phyloP scores from a whole-genome alignment of 2,888 invertebrate species.

The Megastigmus dorsalis region DNA sequence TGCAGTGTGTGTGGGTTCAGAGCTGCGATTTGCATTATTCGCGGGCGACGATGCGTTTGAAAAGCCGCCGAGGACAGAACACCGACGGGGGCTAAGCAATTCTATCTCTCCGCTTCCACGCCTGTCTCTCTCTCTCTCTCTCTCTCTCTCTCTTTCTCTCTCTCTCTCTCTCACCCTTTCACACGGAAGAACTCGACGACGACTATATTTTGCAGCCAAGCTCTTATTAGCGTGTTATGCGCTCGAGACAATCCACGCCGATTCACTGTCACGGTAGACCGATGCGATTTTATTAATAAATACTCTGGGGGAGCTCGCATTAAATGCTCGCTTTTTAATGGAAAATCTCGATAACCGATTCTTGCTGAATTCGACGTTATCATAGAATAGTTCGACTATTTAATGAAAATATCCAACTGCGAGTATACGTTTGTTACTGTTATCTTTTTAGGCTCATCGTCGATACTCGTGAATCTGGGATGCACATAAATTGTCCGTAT shows the following conservation, averaged over 20 bases:
- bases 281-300: neutral
- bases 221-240: constrained; percentile 26
- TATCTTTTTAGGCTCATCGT: no score
- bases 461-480: no score
- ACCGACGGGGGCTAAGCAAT: constrained; percentile 35
- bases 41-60: constrained; percentile 13
- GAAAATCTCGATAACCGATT: no score
- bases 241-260: neutral
- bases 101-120: neutral
- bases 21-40: constrained; percentile 45
- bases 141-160: neutral
- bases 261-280: no score
- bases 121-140: constrained; percentile 7
- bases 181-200: constrained; percentile 8
- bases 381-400: no score
- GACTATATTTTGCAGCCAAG: neutral
- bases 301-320: neutral
- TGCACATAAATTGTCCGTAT: no score
- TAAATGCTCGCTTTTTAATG: neutral
- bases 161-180: constrained; percentile 15
- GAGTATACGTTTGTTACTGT: no score
- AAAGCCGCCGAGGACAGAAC: neutral
- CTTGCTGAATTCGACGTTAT: no score
- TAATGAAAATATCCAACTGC: no score
- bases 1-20: neutral